phyloP scores from a whole-genome alignment of 2,113 vertebrate species.

The Odocoileus hemionus region DNA sequence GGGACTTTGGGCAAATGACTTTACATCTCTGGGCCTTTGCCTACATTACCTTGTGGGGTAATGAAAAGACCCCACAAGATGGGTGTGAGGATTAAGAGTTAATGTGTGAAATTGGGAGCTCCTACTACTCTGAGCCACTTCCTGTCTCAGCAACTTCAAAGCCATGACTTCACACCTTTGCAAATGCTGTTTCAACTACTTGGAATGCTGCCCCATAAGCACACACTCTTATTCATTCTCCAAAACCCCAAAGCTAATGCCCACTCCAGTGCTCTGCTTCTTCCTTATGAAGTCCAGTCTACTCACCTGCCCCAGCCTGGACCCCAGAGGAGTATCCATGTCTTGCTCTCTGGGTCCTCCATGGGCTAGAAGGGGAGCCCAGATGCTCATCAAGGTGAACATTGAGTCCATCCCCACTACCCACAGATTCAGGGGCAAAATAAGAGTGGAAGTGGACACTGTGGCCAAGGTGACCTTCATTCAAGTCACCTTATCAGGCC shows the following conservation, averaged over 20 bases:
- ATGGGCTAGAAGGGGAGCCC: not conserved
- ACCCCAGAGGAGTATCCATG: not conserved
- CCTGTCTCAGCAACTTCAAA: not conserved
- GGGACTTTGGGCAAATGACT: not conserved
- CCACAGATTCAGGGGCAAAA: not conserved
- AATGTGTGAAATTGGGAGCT: not conserved
- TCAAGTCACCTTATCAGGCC: not conserved
- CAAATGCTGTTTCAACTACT: not conserved
- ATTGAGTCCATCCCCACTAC: not conserved
- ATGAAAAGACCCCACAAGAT: not conserved
- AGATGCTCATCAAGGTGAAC: not conserved
- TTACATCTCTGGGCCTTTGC: not conserved
- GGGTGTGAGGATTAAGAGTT: not conserved
- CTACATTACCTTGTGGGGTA: not conserved
- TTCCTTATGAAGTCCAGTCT: not conserved
- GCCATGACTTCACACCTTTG: not conserved
- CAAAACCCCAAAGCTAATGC: not conserved
- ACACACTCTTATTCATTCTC: not conserved
- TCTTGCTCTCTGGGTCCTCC: not conserved
- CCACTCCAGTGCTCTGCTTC: not conserved
- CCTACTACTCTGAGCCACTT: not conserved
- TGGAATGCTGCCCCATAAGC: fast-evolving
- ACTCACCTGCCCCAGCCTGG: too few species aligned
- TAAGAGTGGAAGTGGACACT: not conserved
- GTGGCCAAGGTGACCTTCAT: not conserved